Conservation (phyloP, 2,888 invertebrate genomes). For the Neria commutata region DNA sequence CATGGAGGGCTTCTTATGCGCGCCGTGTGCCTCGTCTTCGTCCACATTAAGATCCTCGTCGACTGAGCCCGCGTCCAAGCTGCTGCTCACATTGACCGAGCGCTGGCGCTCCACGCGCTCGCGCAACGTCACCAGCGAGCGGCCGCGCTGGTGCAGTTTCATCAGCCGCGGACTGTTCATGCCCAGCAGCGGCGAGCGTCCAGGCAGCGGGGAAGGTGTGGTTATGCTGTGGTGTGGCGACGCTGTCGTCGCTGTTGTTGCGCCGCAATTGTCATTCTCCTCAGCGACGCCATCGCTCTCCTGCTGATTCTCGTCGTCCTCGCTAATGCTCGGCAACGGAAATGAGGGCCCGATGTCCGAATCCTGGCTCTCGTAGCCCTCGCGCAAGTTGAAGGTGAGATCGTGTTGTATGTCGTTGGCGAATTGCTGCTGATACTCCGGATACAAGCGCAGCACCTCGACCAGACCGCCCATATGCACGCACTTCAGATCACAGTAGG, state of each 20-base stretch:
- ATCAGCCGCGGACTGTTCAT: slow-evolving; percentile 52
- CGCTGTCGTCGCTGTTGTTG: slow-evolving; percentile 69
- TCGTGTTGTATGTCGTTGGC: slow-evolving; percentile 94
- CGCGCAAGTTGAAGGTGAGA: slow-evolving; percentile 90
- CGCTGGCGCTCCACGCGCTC: slow-evolving; percentile 74
- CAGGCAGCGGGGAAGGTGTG: slow-evolving; percentile 43
- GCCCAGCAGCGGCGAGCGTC: slow-evolving; percentile 52
- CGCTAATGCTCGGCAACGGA: slow-evolving; percentile 90
- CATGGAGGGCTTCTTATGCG: slow-evolving; percentile 61
- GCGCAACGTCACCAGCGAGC: slow-evolving; percentile 65
- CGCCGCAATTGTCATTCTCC: slow-evolving; percentile 87
- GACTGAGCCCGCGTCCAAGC: slow-evolving; percentile 59
- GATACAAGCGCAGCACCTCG: slow-evolving; percentile 87
- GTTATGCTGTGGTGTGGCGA: slow-evolving; percentile 57
- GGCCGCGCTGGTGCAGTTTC: slow-evolving; percentile 61
- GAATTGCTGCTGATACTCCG: slow-evolving; percentile 94
- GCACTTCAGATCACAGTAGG: slow-evolving; percentile 95
- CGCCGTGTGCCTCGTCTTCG: slow-evolving; percentile 25
- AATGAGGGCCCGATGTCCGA: slow-evolving; percentile 60
- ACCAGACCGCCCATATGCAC: slow-evolving; percentile 89
- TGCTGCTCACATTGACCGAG: slow-evolving; percentile 66
- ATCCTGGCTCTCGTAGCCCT: slow-evolving; percentile 86
- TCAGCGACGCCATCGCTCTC: slow-evolving; percentile 82
- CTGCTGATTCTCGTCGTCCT: slow-evolving; percentile 90
- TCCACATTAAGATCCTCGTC: slow-evolving; percentile 70